Evolutionary conservation across 1,140 invertebrate species (phyloP), one percentile per base, ranked within the genome.

Genomic region (Zaprionus davidi): DNA sequence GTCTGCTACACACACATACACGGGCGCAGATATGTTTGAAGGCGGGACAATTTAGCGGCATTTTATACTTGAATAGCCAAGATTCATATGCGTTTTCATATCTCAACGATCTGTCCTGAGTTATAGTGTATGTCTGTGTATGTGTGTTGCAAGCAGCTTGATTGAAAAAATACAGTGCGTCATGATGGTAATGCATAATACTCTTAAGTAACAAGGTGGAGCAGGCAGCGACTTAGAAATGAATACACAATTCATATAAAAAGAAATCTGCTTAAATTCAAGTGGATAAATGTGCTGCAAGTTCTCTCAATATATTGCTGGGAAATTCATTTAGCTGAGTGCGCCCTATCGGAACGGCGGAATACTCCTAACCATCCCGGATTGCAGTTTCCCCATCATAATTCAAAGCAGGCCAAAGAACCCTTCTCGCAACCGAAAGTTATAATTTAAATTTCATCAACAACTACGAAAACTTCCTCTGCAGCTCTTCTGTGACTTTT

Each of bases 381-480:
- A 34, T 34, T 36, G 31, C 46, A 58, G 1, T 5, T 51, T 44
- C 2, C 17, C 24, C 24, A 56, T 22, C 60, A 41, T 66, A 59
- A 59, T 51, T 59, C 44, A 31, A 53, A 69, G 28, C 17, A 28
- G 34, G 41, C 64, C 15, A 41, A 36, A 56, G 55, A 55, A 78
- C 53, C 34, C 49, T 51, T 24, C 44, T 56, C 20, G 69, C 57
- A 70, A 46, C 67, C 34, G 80, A 81, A 80, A 85, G 67, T 85
- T 84, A 85, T 84, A 85, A 86, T 86, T 82, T 85, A 63, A 76
- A 86, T 82, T 85, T 78, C 60, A 69, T 66, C 75, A 85, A 81
- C 70, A 81, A 78, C 55, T 67, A 68, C 66, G 75, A 76, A 86
- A 72, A 67, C 78, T 86, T 79, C 55, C 41, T 7, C 41, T 6